Evolutionary conservation across 2,888 invertebrate genomes (phyloP), one percentile per base, ranked within the genome.

Genomic region (Lycocerus yunnanus): DNA sequence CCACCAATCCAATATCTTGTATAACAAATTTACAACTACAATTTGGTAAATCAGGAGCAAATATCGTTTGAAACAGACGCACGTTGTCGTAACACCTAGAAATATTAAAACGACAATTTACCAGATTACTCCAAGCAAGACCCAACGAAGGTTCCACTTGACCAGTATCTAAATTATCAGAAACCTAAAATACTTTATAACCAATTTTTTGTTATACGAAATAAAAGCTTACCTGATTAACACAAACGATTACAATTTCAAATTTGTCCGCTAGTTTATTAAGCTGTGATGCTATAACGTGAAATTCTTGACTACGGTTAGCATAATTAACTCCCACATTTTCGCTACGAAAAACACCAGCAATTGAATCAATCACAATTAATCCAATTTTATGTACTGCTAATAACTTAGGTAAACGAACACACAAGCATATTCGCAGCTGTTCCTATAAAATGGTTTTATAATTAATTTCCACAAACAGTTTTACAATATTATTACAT

Each of bases 281-380:
- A 60, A 95, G 84, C 65, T 87, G 86, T 58, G 87, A 85, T 0
- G 90, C 91, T 78, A 94, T 85, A 72, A 85, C 85, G 72, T 90
- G 87, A 81, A 93, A 88, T 76, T 90, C 89, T 61, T 88, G 88
- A 1, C 92, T 90, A 80, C 93, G 87, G 18, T 83, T 80, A 1
- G 83, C 81, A 73, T 87, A 88, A 79, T 88, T 85, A 59, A 85
- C 84, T 69, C 87, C 84, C 70, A 89, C 87, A n/a, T 88, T 86
- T 69, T 88, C 87, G 65, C 89, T 88, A 27, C 93, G 88, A 85
- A 92, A 94, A 27, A 92, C 86, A 1, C 92, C 94, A 10, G 94
- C 93, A 75, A 95, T 91, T 0, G 94, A 94, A 84, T 95, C 94
- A 15, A 95, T 88, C 10, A 95, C 85, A 72, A 95, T 86, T 63